Evolutionary conservation across 37 sponge, comb jelly and placozoan species (phyloP), one percentile per base, ranked within the genome.

Genomic region (Ianthella basta): DNA sequence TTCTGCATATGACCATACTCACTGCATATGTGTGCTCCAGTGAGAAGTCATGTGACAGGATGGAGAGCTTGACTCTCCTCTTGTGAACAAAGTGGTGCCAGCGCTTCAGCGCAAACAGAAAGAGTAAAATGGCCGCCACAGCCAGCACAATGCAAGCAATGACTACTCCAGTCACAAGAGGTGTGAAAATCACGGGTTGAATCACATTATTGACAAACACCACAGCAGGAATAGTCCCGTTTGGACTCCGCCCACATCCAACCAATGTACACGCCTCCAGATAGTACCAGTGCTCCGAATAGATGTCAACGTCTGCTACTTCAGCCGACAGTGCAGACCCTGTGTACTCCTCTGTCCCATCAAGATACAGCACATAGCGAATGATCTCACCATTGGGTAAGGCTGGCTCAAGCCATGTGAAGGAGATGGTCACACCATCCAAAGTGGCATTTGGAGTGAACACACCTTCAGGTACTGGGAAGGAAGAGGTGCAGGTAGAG

Each of bases 371-470:
- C 0, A 70, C 35, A 84, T 92, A 92, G 80, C 84, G 79, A 15
- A 67, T 73, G 27, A 92, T 89, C 64, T 89, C 59, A 3, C 93
- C 93, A 82, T 92, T 92, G 27, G 93, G 89, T n/a, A n/a, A 20
- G 15, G 33, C 14, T 30, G 93, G 93, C 2, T 61, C 80, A 29
- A 36, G 13, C 93, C 93, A 92, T 23, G 70, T 56, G 64, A 92
- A 82, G 37, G 16, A 10, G 24, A 60, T 60, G 3, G 25, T 38
- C 50, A 25, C 56, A 20, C 61, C 41, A 4, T 4, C 23, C 16
- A 56, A 6, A 0, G 27, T 35, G 13, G 21, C 56, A 19, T 53
- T 39, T 3, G 93, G 89, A 0, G 72, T 16, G 57, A 60, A 18
- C n/a, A 92, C 77, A 32, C 87, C 87, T n/a, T 86, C 87, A 35